Evolutionary conservation across 2,888 invertebrate genomes (phyloP).

Genomic region (Allygus modestus): DNA sequence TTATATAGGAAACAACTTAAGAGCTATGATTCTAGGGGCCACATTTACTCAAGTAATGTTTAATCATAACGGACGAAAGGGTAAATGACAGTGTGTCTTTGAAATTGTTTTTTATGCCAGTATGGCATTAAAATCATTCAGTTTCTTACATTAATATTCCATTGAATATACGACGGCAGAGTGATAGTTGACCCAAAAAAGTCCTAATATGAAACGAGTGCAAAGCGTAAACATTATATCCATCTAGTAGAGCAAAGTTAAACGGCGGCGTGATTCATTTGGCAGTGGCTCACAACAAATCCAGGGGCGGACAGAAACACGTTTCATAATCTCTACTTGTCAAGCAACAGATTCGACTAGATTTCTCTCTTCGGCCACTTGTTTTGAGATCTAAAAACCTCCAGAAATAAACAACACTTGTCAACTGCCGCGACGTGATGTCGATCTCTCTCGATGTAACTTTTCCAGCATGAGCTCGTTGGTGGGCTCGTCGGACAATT

Average conservation of each 20-base stretch:
- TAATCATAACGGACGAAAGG: no score
- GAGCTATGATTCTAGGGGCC: no score
- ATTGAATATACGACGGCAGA: no score
- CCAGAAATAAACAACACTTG: slow-evolving; percentile 9
- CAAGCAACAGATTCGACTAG: not conserved
- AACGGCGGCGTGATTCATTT: not conserved
- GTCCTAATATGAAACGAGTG: not conserved
- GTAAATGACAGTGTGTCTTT: no score
- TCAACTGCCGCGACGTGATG: not conserved
- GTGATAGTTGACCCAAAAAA: no score
- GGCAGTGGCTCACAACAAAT: slow-evolving; percentile 32
- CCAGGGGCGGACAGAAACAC: slow-evolving; percentile 19
- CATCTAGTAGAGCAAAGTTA: not conserved
- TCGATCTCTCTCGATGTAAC: not conserved
- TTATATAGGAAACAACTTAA: no score
- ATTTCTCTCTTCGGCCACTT: not conserved
- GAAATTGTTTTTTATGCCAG: no score
- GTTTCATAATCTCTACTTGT: slow-evolving; percentile 12
- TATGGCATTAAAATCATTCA: no score
- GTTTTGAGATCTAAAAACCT: not conserved
- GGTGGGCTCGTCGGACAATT: not conserved
- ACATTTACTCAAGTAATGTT: no score
- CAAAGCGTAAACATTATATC: not conserved
- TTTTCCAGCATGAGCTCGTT: not conserved
- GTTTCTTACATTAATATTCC: no score